Percentiles rank a stretch among this genome's conserved stretches.
These are phyloP conservation scores for Triplophysa tibetana DNA, from an alignment of 2,113 vertebrate genomes.

Conservation along the genomic window DNA sequence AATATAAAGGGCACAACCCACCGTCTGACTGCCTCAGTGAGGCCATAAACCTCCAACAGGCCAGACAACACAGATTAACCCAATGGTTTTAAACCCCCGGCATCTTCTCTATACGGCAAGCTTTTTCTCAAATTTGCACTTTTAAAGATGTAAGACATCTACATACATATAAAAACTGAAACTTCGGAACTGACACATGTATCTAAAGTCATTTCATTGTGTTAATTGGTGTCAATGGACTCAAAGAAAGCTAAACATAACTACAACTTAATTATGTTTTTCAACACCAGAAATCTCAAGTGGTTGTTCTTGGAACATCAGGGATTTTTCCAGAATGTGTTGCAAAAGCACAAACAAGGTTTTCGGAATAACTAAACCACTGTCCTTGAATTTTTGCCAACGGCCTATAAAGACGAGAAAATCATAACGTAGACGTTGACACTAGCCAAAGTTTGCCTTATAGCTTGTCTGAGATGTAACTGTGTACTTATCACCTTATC, in stretches of 20 bases:
- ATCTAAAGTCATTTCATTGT: constrained; percentile 54
- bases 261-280: constrained; percentile 66
- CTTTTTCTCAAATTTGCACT: background rate
- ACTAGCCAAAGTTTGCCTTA: background rate
- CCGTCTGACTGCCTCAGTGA: background rate
- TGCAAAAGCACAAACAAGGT: constrained; percentile 45
- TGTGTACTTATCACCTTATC: background rate
- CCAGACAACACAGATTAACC: background rate
- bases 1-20: constrained; percentile 26
- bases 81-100: background rate
- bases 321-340: constrained; percentile 42
- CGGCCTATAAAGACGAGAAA: background rate
- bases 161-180: background rate
- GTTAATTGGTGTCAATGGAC: constrained; percentile 42
- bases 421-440: background rate
- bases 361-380: background rate
- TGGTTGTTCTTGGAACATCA: constrained; percentile 50
- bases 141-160: background rate
- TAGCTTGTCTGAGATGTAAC: too few relatives aligned
- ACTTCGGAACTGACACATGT: constrained; percentile 31
- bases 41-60: background rate
- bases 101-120: background rate
- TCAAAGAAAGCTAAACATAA: constrained; percentile 40
- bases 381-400: background rate
- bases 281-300: constrained; percentile 62